Base-by-base conservation (phyloP, 2,113 vertebrate species). In the Neodon shergylaensis region DNA sequence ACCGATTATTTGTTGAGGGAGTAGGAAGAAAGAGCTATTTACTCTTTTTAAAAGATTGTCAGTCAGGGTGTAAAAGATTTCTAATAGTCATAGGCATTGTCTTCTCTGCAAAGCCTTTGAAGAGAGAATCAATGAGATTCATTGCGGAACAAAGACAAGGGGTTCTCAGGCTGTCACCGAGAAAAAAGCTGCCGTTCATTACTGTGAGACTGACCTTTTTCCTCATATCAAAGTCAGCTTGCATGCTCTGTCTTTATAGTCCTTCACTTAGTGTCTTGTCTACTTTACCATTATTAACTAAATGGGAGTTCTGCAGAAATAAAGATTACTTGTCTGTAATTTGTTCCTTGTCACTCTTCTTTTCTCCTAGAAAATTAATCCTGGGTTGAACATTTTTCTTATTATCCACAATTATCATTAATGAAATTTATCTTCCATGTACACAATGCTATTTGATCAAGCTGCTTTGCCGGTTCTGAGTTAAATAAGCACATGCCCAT, bases 111-210 rank as follows among this genome's bases (percentile, higher is more conserved):
- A 97, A 95, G 86, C 39, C 65, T 98, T 98, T 97, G 94, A 96
- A 96, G 94, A 96, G 33, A 94, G 96, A 98, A 97, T 98, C 98
- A 98, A 93, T 94, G 97, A 92, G 88, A 89, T 97, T 98, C 95
- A 87, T 65, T 96, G 74, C 70, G 79, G 65, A 92, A 92, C 66
- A 97, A 96, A 94, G 83, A 98, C 94, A 42, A 97, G 95, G 97
- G 94, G 97, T 97, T 84, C 65, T 97, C 70, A 96, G 84, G 92
- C 88, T 90, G 96, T 97, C 98, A 98, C 95, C 83, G 74, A 92
- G 93, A 92, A 70, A 76, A 72, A 94, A 74, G 47, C 92, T 36
- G 88, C 95, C 77, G 94, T 28, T 98, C 95, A 97, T 97, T 92
- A 77, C 70, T 70, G 93, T 78, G 85, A 90, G 94, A 95, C 94